phyloP scores from a whole-genome alignment of 2,113 vertebrate genomes.

The Eleginops maclovinus region DNA sequence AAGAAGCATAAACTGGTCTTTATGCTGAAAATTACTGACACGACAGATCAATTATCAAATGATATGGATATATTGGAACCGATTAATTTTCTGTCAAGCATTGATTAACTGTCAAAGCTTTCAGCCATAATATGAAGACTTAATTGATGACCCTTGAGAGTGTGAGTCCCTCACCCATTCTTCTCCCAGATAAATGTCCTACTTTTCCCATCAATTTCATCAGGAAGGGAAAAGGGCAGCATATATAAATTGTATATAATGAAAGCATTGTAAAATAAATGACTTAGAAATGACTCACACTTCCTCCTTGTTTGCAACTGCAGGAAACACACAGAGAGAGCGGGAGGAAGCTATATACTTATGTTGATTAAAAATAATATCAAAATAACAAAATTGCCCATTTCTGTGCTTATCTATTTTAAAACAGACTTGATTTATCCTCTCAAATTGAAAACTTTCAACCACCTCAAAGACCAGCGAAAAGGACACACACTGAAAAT shows the following conservation, averaged over 20 bases:
- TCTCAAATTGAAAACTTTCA: too few relatives aligned
- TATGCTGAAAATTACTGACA: not conserved
- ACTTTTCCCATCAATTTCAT: not conserved
- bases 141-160: constrained; percentile 3
- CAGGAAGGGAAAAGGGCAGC: too few relatives aligned
- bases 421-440: too few relatives aligned
- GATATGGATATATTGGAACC: not conserved
- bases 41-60: not conserved
- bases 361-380: too few relatives aligned
- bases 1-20: not conserved
- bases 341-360: too few relatives aligned
- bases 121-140: not conserved
- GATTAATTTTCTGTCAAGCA: not conserved
- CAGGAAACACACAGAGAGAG: too few relatives aligned
- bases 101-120: not conserved
- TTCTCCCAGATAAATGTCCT: not conserved
- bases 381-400: too few relatives aligned
- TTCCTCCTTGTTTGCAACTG: constrained; percentile 10
- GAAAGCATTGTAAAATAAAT: constrained; percentile 7
- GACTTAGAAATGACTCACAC: constrained; percentile 7
- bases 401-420: too few relatives aligned
- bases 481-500: not conserved
- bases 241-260: not conserved
- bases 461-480: too few relatives aligned
- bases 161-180: not conserved